Conservation (phyloP, 2,888 invertebrate species). For the Oscheius onirici region DNA sequence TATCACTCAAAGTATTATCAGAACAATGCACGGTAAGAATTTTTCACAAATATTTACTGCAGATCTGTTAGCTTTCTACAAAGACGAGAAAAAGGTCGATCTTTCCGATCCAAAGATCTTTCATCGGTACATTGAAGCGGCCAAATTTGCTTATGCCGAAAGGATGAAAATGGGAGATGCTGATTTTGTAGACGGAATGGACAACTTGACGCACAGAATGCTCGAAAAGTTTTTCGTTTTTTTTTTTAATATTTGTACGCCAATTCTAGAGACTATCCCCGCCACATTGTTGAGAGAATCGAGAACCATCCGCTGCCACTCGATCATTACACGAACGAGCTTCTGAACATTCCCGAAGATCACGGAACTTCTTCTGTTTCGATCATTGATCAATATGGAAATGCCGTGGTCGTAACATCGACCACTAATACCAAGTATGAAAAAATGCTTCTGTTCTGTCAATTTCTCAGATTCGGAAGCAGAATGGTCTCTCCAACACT, state of each 20-base stretch:
- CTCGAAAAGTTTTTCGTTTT: conserved; percentile 75
- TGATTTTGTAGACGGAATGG: conserved; percentile 79
- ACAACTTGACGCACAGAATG: conserved; percentile 79
- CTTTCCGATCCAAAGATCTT: conserved; percentile 76
- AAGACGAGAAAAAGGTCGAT: conserved; percentile 41
- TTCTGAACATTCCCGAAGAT: conserved; percentile 43
- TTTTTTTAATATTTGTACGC: neutral
- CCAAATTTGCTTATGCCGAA: conserved; percentile 91
- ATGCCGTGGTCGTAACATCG: conserved; percentile 90
- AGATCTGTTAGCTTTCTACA: conserved; percentile 49
- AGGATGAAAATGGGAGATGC: conserved; percentile 76
- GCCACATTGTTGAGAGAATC: conserved; percentile 54
- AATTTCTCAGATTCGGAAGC: conserved; percentile 61
- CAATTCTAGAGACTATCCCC: conserved; percentile 65
- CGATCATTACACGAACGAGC: conserved; percentile 62
- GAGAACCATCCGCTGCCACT: conserved; percentile 61
- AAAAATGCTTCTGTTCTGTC: too few species aligned
- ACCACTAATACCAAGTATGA: conserved; percentile 86
- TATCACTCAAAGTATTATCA: conserved; percentile 83
- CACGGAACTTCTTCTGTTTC: conserved; percentile 91
- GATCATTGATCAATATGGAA: conserved; percentile 82
- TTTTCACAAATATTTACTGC: conserved; percentile 1
- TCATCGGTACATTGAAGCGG: conserved; percentile 86
- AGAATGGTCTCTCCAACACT: conserved; percentile 62
- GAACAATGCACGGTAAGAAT: conserved; percentile 78